A percentile compares a stretch with the other conserved stretches of the same genome.
phyloP scores from a whole-genome alignment of 2,113 vertebrate species.

The Gallinago undulata region DNA sequence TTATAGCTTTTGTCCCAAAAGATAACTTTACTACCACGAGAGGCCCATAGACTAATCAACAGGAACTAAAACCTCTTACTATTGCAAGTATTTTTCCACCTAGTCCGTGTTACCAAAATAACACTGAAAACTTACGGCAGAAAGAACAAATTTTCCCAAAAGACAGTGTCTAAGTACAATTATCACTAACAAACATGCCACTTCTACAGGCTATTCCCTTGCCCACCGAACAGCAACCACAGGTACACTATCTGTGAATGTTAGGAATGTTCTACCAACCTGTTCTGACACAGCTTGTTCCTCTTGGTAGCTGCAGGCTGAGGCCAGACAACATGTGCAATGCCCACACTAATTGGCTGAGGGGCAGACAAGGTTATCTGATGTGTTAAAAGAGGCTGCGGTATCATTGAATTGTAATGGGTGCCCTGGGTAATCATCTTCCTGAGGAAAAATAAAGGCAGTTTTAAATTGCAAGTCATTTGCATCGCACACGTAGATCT shows the following conservation, averaged over 20 bases:
- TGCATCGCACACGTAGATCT: neutral
- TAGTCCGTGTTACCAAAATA: constrained; percentile 46
- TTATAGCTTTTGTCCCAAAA: neutral
- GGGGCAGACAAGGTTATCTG: constrained; percentile 95
- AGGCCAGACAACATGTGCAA: constrained; percentile 97
- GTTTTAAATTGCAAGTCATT: neutral
- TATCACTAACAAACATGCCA: constrained; percentile 5
- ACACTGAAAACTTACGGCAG: constrained; percentile 41
- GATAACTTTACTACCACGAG: neutral
- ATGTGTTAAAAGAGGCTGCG: constrained; percentile 92
- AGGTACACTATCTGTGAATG: neutral
- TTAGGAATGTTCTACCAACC: constrained; percentile 73
- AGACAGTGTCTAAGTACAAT: constrained; percentile 6
- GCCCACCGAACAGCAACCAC: neutral
- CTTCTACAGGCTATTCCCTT: neutral
- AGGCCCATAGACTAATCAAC: neutral
- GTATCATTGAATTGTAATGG: constrained; percentile 93
- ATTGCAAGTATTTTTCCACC: constrained; percentile 3
- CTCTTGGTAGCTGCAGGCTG: constrained; percentile 91
- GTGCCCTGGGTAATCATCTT: constrained; percentile 93
- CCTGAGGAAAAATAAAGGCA: constrained; percentile 74
- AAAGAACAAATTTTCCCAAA: neutral
- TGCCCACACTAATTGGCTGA: constrained; percentile 96
- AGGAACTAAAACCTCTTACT: constrained; percentile 29
- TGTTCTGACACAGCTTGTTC: constrained; percentile 90